These are phyloP conservation scores for Chionis minor DNA, from an alignment of 2,113 vertebrate species.

Conservation along the genomic window DNA sequence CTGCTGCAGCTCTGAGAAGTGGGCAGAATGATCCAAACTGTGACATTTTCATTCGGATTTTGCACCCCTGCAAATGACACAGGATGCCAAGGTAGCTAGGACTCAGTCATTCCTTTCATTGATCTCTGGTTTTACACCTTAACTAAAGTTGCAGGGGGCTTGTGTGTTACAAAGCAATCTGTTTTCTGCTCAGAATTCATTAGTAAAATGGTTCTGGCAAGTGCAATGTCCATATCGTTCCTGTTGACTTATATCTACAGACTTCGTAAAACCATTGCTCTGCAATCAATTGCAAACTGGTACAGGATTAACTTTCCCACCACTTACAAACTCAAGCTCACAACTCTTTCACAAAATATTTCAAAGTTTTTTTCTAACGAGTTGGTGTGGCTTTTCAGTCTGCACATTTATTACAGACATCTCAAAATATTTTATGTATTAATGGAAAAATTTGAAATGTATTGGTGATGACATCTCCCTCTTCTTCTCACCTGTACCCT, in stretches of 20 bases:
- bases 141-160: neutral
- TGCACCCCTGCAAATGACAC: neutral
- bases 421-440: neutral
- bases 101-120: neutral
- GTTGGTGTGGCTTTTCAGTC: neutral
- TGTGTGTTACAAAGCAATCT: neutral
- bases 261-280: neutral
- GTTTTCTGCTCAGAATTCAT: neutral
- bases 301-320: neutral
- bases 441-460: neutral
- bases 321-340: neutral
- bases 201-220: neutral
- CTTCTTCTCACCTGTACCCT: neutral
- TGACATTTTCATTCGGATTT: neutral
- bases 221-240: fast-evolving
- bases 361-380: neutral
- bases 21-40: neutral
- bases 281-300: neutral
- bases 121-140: neutral
- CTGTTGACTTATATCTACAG: neutral
- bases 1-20: neutral
- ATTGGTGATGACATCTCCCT: neutral
- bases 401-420: neutral
- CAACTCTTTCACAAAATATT: neutral
- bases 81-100: neutral